Percentiles rank a stretch among this genome's conserved stretches.
These are phyloP conservation scores for Timandra comae DNA, from an alignment of 2,888 invertebrate species.

Conservation along the genomic window DNA sequence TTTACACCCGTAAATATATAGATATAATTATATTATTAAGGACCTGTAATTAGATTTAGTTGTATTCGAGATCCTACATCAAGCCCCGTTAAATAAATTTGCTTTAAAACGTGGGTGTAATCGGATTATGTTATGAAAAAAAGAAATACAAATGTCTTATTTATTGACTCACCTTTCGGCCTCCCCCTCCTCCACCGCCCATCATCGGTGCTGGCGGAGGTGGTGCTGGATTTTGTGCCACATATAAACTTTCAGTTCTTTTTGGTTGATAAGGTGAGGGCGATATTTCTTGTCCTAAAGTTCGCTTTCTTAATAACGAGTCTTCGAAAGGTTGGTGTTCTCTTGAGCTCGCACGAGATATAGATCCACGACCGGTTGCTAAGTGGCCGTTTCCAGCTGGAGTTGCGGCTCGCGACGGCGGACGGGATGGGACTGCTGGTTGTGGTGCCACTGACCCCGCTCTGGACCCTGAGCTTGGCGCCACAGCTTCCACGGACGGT, in stretches of 20 bases:
- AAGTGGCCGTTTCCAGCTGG: constrained; percentile 81
- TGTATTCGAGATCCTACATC: no score
- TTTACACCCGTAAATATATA: no score
- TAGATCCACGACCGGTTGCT: constrained; percentile 78
- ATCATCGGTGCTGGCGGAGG: constrained; percentile 57
- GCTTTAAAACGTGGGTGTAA: no score
- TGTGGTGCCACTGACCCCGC: constrained; percentile 85
- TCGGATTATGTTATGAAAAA: no score
- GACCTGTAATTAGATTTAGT: no score
- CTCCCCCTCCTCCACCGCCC: constrained; percentile 57
- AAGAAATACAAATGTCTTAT: no score
- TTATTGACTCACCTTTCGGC: constrained; percentile 64
- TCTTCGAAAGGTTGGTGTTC: constrained; percentile 86
- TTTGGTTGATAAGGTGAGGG: constrained; percentile 92
- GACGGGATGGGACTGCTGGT: constrained; percentile 80
- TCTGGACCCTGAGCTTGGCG: constrained; percentile 76
- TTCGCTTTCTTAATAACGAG: constrained; percentile 85
- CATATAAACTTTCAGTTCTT: constrained; percentile 92
- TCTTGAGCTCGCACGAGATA: constrained; percentile 64
- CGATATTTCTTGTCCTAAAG: constrained; percentile 91
- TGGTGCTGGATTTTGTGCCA: constrained; percentile 69
- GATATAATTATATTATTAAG: no score
- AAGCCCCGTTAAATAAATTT: no score
- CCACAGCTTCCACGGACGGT: constrained; percentile 84
- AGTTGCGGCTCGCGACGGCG: constrained; percentile 70